Evolutionary conservation across 2,113 vertebrate species (phyloP), one percentile per base, ranked within the genome.

Genomic region (Gobiocypris rarus): DNA sequence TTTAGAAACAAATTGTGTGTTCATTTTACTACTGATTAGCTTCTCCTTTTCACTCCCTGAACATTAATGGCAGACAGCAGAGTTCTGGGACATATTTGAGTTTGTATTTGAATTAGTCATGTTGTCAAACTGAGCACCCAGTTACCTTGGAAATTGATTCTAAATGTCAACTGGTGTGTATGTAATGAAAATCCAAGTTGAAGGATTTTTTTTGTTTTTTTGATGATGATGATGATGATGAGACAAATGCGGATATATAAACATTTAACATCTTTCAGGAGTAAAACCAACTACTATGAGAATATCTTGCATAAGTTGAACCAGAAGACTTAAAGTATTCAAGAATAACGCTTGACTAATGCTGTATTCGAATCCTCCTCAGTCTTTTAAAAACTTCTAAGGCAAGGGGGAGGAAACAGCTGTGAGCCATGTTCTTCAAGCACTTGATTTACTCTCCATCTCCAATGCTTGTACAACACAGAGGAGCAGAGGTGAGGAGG

Each of bases 401-500:
- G n/a, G 34, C 26, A 24, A 82, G 13, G 75, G 85, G 87, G 80
- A 89, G 89, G 93, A 93, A 94, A 90, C 93, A 93, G 92, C 91
- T 92, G 91, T 89, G 84, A 86, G 50, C 76, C 85, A 81, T 90
- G 91, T 91, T 92, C 85, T 89, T 80, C 78, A 88, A 81, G 87
- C 83, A 83, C 86, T 88, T 92, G 88, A 93, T 90, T 90, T 89
- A 87, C 81, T 87, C 86, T 83, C 84, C 69, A 88, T 88, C 71
- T 80, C 43, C 78, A 75, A 80, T 28, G 56, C 19, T 88, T 81
- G 75, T 83, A 63, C 43, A 56, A 61, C 84, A 73, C 38, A 31
- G 41, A 73, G 78, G 28, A 73, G 65, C 38, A 43, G 56, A 78
- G 58, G n/a, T 38, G 76, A 65, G 61, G 65, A 82, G 75, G 52